A percentile compares a stretch with the other conserved stretches of the same genome.
These are phyloP conservation scores for Pammene fasciana DNA, from an alignment of 2,888 invertebrate genomes.

Conservation along the genomic window DNA sequence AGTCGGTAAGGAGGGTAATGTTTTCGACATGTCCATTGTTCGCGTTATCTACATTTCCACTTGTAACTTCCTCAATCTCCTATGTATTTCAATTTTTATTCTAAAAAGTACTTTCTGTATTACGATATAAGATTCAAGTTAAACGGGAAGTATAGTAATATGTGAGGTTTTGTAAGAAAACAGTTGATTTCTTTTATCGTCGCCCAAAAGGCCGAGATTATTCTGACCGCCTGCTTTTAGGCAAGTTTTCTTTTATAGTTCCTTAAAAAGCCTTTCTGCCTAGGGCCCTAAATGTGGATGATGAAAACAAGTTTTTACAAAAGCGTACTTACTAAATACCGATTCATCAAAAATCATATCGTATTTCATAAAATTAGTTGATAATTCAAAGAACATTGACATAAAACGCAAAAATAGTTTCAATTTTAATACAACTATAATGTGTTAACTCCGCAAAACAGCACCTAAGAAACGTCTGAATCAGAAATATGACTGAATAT, in stretches of 20 bases:
- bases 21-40: conserved; percentile 35
- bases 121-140: neutral
- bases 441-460: too few relatives aligned
- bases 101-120: neutral
- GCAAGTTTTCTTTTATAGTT: conserved; percentile 26
- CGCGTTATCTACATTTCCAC: conserved; percentile 21
- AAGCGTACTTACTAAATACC: too few relatives aligned
- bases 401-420: too few relatives aligned
- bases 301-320: conserved; percentile 20
- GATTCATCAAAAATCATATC: too few relatives aligned
- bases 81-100: neutral
- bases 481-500: too few relatives aligned
- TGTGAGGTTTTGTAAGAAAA: conserved; percentile 11
- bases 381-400: too few relatives aligned
- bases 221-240: conserved; percentile 25
- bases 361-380: too few relatives aligned
- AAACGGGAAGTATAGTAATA: neutral
- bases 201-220: conserved; percentile 22
- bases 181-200: conserved; percentile 29
- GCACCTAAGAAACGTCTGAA: too few relatives aligned
- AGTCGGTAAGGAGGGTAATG: conserved; percentile 24
- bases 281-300: conserved; percentile 16
- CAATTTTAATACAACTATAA: too few relatives aligned
- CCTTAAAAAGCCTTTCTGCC: conserved; percentile 5
- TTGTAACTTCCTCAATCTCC: neutral